Conservation (phyloP, 2,888 invertebrate species). For the Drosophila affinis region DNA sequence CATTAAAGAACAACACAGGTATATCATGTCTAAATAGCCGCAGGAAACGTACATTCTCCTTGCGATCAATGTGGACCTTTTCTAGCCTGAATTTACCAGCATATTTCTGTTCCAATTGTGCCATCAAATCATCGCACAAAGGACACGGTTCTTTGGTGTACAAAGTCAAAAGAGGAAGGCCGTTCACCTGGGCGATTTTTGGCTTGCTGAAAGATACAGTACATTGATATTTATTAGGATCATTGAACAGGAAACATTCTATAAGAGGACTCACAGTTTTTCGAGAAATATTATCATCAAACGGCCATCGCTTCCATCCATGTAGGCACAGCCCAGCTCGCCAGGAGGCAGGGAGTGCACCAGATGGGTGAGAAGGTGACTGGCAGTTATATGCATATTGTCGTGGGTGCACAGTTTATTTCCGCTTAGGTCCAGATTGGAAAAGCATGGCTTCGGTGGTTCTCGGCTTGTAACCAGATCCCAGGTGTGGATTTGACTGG, state of each 20-base stretch:
- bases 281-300: constrained; percentile 97
- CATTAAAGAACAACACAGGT: constrained; percentile 94
- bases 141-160: constrained; percentile 93
- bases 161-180: constrained; percentile 88
- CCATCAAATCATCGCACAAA: constrained; percentile 91
- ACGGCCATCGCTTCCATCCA: constrained; percentile 98
- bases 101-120: constrained; percentile 86
- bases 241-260: background rate
- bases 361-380: constrained; percentile 95
- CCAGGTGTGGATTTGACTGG: constrained; percentile 92
- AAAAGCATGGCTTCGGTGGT: background rate
- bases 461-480: constrained; percentile 87
- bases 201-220: constrained; percentile 20
- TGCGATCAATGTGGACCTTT: constrained; percentile 90
- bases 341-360: constrained; percentile 94
- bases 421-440: constrained; percentile 81
- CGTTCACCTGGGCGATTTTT: background rate
- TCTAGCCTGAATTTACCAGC: constrained; percentile 87
- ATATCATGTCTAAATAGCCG: constrained; percentile 92
- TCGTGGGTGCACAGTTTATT: constrained; percentile 95
- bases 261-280: constrained; percentile 87
- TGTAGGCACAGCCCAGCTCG: constrained; percentile 95
- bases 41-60: constrained; percentile 89
- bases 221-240: background rate
- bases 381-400: constrained; percentile 98